Evolutionary conservation across 2,888 invertebrate genomes (phyloP).

Genomic region (Bruchidius siliquastri): DNA sequence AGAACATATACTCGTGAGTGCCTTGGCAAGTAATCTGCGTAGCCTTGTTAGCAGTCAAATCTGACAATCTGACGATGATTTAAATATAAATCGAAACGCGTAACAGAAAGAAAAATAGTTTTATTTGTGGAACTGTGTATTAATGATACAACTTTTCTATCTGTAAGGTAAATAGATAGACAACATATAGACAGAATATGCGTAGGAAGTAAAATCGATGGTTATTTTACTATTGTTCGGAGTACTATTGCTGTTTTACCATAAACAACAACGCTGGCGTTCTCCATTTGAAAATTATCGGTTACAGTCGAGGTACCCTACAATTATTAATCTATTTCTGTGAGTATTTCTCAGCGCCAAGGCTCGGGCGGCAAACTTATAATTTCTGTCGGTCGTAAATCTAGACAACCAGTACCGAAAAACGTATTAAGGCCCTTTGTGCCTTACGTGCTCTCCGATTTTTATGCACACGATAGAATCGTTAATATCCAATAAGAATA

Average conservation of each 20-base stretch:
- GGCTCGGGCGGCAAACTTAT: not conserved
- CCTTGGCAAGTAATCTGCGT: no score
- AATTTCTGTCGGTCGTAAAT: not conserved
- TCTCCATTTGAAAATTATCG: not conserved
- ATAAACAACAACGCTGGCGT: not conserved
- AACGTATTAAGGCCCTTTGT: not conserved
- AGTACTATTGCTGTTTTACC: not conserved
- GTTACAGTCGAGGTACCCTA: not conserved
- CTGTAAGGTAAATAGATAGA: no score
- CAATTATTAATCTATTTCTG: not conserved
- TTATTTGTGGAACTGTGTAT: no score
- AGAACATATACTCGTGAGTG: no score
- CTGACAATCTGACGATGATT: no score
- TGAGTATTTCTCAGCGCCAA: not conserved
- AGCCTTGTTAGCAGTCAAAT: no score
- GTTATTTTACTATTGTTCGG: no score
- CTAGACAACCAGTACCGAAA: not conserved
- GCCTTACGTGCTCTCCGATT: not conserved
- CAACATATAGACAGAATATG: no score
- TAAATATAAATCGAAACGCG: no score
- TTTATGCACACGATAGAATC: not conserved
- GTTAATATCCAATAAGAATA: conserved; percentile 7
- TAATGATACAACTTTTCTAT: no score
- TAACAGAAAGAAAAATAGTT: no score
- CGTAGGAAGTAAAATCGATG: no score